Percentiles rank a stretch among this genome's conserved stretches.
These are phyloP conservation scores for Bagarius yarrelli DNA, from an alignment of 2,113 vertebrate species.

Conservation along the genomic window DNA sequence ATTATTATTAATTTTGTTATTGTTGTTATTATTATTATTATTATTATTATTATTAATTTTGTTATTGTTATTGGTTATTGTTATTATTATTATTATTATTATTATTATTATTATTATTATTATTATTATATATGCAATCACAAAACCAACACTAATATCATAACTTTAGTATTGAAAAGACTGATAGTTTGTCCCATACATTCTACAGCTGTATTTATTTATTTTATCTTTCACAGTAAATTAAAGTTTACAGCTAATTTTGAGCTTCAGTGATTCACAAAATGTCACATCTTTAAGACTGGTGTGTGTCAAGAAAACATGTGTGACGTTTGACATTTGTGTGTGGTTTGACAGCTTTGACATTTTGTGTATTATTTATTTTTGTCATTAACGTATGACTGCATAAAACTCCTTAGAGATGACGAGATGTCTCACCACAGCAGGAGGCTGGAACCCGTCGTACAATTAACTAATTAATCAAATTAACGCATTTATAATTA, in stretches of 20 bases:
- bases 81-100: too few relatives aligned
- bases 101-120: too few relatives aligned
- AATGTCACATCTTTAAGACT: background rate
- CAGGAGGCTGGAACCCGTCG: background rate
- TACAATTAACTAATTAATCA: slow-evolving; percentile 39
- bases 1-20: too few relatives aligned
- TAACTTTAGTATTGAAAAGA: background rate
- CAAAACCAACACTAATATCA: too few relatives aligned
- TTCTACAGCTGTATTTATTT: background rate
- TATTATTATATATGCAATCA: too few relatives aligned
- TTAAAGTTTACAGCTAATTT: slow-evolving; percentile 8
- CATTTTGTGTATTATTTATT: slow-evolving; percentile 9
- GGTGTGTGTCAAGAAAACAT: background rate
- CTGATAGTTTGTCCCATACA: background rate
- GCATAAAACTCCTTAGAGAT: background rate
- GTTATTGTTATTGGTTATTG: too few relatives aligned
- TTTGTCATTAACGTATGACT: slow-evolving; percentile 2
- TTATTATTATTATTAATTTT: too few relatives aligned
- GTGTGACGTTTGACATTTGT: background rate
- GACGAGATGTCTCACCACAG: slow-evolving; percentile 28
- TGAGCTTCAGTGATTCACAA: background rate
- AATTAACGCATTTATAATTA: slow-evolving; percentile 41
- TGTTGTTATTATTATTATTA: too few relatives aligned
- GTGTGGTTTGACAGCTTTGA: background rate
- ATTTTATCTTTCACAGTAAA: background rate